phyloP scores from a whole-genome alignment of 1,140 invertebrate genomes.

The Rhyzopertha dominica region DNA sequence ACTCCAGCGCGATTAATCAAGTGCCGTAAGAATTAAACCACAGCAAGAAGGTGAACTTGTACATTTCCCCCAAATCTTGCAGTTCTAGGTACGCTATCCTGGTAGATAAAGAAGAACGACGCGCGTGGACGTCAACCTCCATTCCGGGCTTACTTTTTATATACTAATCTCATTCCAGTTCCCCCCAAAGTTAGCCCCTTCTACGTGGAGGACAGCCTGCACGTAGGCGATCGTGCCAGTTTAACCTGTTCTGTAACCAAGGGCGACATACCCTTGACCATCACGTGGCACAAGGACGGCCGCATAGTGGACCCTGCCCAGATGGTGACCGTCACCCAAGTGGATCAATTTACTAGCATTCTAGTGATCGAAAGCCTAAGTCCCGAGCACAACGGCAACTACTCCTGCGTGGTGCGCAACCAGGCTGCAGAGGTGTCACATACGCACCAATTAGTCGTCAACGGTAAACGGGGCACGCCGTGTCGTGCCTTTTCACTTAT shows the following conservation, averaged over 20 bases:
- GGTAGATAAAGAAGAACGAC: too few relatives aligned
- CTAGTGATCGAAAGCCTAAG: constrained; percentile 73
- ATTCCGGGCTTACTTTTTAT: constrained; percentile 1
- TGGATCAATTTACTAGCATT: constrained; percentile 72
- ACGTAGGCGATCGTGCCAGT: constrained; percentile 71
- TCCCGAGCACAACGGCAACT: constrained; percentile 72
- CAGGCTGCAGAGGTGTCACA: constrained; percentile 66
- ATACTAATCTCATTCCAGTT: constrained; percentile 64
- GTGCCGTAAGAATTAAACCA: too few relatives aligned
- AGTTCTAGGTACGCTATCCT: too few relatives aligned
- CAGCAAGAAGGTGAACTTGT: too few relatives aligned
- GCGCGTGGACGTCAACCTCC: too few relatives aligned
- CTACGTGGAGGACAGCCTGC: constrained; percentile 63
- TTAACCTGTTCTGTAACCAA: constrained; percentile 73
- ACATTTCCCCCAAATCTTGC: too few relatives aligned
- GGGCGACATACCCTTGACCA: constrained; percentile 70
- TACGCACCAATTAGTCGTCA: constrained; percentile 70
- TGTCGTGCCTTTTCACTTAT: constrained; percentile 31
- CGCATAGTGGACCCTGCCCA: constrained; percentile 57
- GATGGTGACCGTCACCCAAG: constrained; percentile 62
- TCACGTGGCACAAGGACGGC: constrained; percentile 73
- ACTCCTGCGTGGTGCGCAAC: constrained; percentile 68
- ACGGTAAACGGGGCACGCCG: constrained; percentile 63
- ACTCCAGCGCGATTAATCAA: too few relatives aligned
- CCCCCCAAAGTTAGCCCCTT: constrained; percentile 76